Evolutionary conservation across 2,888 invertebrate species (phyloP).

Genomic region (Himalopsyche japonica): DNA sequence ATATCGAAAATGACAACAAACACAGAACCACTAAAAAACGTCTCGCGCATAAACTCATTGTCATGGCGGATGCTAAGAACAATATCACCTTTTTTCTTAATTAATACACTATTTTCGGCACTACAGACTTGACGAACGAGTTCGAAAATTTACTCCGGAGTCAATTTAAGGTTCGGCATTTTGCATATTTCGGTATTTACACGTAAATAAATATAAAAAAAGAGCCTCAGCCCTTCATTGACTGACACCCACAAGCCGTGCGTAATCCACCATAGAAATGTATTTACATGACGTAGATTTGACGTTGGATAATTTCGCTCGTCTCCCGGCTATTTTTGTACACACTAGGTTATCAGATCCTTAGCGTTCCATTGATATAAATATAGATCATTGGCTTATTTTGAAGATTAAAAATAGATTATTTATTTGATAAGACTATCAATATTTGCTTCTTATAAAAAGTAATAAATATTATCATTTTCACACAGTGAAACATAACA

Average conservation of each 20-base stretch:
- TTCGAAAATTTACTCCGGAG: constrained; percentile 8
- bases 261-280: constrained; percentile 40
- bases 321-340: not conserved
- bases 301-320: not conserved
- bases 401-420: not conserved
- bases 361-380: not conserved
- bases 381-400: not conserved
- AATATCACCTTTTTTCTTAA: constrained; percentile 4
- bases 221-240: constrained; percentile 35
- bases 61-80: constrained; percentile 27
- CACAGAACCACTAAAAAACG: constrained; percentile 11
- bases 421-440: no score
- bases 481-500: no score
- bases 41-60: constrained; percentile 26
- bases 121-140: not conserved
- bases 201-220: constrained; percentile 27
- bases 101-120: constrained; percentile 2
- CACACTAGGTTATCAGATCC: not conserved
- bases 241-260: constrained; percentile 61
- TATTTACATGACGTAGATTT: constrained; percentile 32
- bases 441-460: no score
- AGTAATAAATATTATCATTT: no score
- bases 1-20: constrained; percentile 17
- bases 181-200: constrained; percentile 14
- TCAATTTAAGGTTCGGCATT: constrained; percentile 16